Evolutionary conservation across 2,113 vertebrate species (phyloP), one percentile per base, ranked within the genome.

Genomic region (Bubalus kerabau): DNA sequence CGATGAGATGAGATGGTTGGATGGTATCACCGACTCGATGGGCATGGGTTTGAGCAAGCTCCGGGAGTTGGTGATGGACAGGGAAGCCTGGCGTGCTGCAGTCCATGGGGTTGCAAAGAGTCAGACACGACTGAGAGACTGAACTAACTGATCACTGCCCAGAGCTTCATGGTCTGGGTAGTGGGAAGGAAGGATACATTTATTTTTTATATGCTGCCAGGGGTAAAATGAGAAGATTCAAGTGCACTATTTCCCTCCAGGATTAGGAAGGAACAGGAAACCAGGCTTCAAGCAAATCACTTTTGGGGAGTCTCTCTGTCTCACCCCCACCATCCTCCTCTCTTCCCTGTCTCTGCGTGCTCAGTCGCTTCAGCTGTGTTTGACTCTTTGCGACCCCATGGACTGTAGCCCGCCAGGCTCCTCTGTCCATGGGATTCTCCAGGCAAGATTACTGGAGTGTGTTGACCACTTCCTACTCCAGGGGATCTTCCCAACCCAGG

Each of bases 131-230:
- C 67, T 40, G 67, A 74, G n/a, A 6, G 36, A 23, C 19, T 74
- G 10, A 74, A 74, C 21, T 40, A 74, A 74, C 21, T 40, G 19
- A 40, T 36, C 67, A 40, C 13, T 8, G 80, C 50, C 50, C 32
- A 36, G 80, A 24, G 19, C 32, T 56, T 15, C 32, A 56, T 3
- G 16, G 48, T 54, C 46, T 24, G 0, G 14, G 46, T 7, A 2
- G 9, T 2, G 71, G 71, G 40, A 76, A 76, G 62, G 50, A 54
- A 32, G 52, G 46, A 5, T 0, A n/a, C 23, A 0, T 16, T 15
- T 14, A 2, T 23, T 19, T 13, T 30, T 17, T 8, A 4, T 1
- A 1, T 24, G 87, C n/a, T 7, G 0, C 85, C 2, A 2, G 0
- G n/a, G 62, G 30, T 11, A n/a, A 21, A 56, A 15, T 4, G 15